phyloP scores from a whole-genome alignment of 2,113 vertebrate genomes.

The Corvus cornix region DNA sequence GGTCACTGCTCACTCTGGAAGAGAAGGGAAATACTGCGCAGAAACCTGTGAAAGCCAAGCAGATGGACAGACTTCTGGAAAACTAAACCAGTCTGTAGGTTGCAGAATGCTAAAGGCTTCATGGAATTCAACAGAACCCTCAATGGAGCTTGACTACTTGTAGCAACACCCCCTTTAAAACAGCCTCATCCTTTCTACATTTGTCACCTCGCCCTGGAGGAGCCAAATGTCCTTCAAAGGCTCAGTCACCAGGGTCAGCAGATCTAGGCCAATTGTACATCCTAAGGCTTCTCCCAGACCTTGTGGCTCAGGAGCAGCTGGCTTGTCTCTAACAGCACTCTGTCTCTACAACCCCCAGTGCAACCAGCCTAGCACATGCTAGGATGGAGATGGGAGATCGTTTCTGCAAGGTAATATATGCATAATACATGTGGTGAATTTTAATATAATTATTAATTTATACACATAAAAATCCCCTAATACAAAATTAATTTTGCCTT shows the following conservation, averaged over 20 bases:
- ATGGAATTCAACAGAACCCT: not conserved
- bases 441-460: slow-evolving; percentile 47
- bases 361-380: not conserved
- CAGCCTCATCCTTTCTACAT: not conserved
- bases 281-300: not conserved
- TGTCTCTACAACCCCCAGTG: not conserved
- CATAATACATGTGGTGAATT: slow-evolving; percentile 20
- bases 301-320: not conserved
- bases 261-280: not conserved
- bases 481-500: slow-evolving; percentile 45
- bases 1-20: not conserved
- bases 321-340: not conserved
- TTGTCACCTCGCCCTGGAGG: not conserved
- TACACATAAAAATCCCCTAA: slow-evolving; percentile 6
- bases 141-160: not conserved
- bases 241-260: not conserved
- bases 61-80: not conserved
- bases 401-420: not conserved
- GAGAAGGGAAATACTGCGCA: not conserved
- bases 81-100: not conserved
- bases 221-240: not conserved
- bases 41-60: not conserved
- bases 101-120: not conserved
- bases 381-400: not conserved
- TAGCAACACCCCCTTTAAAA: not conserved